Conservation (phyloP, 2,888 invertebrate species). For the Trissonchulus latispiculum region DNA sequence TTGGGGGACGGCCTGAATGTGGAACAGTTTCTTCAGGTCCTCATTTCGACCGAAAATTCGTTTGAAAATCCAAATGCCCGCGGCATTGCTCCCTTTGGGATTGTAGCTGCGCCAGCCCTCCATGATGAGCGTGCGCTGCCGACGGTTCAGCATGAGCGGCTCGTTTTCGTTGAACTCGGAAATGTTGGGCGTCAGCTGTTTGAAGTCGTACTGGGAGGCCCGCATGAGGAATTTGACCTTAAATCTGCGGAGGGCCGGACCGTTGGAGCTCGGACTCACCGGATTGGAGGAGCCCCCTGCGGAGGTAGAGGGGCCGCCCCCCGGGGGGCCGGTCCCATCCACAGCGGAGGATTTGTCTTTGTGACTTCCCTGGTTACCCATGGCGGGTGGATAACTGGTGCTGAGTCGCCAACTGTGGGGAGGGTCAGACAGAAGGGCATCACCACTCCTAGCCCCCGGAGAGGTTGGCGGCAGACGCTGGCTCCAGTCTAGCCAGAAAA, state of each 20-base stretch:
- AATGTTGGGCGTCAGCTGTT: slow-evolving; percentile 4
- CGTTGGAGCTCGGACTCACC: background rate
- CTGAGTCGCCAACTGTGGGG: too few species aligned
- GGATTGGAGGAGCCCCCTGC: too few species aligned
- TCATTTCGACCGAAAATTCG: background rate
- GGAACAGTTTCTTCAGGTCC: slow-evolving; percentile 10
- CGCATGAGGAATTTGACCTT: slow-evolving; percentile 6
- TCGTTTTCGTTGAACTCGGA: slow-evolving; percentile 19
- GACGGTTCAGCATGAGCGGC: background rate
- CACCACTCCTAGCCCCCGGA: too few species aligned
- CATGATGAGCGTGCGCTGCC: slow-evolving; percentile 6
- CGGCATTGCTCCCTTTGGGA: background rate
- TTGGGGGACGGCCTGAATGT: background rate
- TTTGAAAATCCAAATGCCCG: slow-evolving; percentile 19
- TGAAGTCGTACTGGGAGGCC: background rate
- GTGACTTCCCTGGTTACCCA: too few species aligned
- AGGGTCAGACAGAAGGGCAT: too few species aligned
- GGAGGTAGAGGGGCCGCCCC: too few species aligned
- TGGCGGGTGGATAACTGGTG: too few species aligned
- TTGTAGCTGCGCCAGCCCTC: slow-evolving; percentile 12
- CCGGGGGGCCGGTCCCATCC: too few species aligned
- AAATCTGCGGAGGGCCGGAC: background rate
- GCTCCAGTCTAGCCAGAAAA: too few species aligned
- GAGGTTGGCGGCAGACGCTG: too few species aligned
- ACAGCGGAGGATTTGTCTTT: too few species aligned